A percentile compares a stretch with the other conserved stretches of the same genome.
These are phyloP conservation scores for Branchinecta sandiegonensis DNA, from an alignment of 2,888 invertebrate species.

Conservation along the genomic window DNA sequence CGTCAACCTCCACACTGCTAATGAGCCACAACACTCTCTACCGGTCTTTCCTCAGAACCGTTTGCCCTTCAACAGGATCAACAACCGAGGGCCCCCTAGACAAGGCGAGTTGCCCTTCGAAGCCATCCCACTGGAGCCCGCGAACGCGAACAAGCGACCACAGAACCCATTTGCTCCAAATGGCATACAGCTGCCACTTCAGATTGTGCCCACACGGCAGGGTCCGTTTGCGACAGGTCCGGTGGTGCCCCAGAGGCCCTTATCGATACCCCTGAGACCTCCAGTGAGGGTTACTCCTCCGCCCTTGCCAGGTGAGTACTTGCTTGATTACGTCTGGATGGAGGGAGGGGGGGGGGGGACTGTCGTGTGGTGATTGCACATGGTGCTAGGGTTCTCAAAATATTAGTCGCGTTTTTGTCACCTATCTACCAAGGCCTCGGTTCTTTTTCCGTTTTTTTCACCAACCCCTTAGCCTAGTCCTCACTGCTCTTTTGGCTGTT, in stretches of 20 bases:
- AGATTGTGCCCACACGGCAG: conserved; percentile 45
- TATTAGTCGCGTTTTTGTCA: no score
- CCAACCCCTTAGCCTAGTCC: no score
- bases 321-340: no score
- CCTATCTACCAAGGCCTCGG: no score
- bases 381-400: no score
- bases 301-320: background rate
- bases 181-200: conserved; percentile 57
- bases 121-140: conserved; percentile 30
- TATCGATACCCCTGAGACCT: conserved; percentile 42
- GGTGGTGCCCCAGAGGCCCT: conserved; percentile 49
- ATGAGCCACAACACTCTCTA: conserved; percentile 19
- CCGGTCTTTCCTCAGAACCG: conserved; percentile 25
- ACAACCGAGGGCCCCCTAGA: conserved; percentile 75
- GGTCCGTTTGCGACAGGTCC: conserved; percentile 43
- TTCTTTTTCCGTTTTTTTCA: no score
- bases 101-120: conserved; percentile 49
- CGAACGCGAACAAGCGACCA: conserved; percentile 32
- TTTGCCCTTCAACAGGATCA: conserved; percentile 44
- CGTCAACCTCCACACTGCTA: conserved; percentile 48
- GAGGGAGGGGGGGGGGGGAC: no score
- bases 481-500: no score
- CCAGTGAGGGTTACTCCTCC: conserved; percentile 33
- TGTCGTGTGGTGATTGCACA: no score
- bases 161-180: conserved; percentile 32